These are phyloP conservation scores for Rhodinocichla rosea DNA, from an alignment of 2,113 vertebrate genomes.

Conservation along the genomic window DNA sequence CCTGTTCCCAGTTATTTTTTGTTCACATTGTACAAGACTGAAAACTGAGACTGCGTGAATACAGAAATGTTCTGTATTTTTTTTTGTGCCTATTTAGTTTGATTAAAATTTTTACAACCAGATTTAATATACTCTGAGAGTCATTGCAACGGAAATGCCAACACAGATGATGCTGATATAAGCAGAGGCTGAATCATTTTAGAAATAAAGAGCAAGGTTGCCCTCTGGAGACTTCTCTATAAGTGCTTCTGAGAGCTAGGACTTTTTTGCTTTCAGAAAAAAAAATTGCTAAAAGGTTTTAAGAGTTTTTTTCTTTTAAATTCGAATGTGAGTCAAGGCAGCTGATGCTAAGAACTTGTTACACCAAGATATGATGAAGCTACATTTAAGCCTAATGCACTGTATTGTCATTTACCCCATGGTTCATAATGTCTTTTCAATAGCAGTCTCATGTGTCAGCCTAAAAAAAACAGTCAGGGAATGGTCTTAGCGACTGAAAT, in stretches of 20 bases:
- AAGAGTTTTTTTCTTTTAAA: neutral
- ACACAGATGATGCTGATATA: neutral
- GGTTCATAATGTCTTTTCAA: neutral
- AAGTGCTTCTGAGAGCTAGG: neutral
- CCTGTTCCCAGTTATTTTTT: neutral
- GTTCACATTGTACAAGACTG: neutral
- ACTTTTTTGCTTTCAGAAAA: neutral
- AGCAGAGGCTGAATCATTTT: neutral
- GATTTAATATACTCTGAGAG: neutral
- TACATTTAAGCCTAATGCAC: neutral
- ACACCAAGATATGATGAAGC: neutral
- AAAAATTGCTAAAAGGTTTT: neutral
- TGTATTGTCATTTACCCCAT: neutral
- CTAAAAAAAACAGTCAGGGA: neutral
- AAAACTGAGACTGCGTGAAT: neutral
- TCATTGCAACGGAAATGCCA: neutral
- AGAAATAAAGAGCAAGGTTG: constrained; percentile 35
- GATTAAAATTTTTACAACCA: neutral
- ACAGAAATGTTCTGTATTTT: neutral
- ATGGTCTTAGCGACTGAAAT: neutral
- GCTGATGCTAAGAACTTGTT: neutral
- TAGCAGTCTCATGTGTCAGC: neutral
- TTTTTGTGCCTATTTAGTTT: neutral
- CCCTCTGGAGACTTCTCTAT: constrained; percentile 41
- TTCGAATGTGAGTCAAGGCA: neutral